A percentile compares a stretch with the other conserved stretches of the same genome.
These are phyloP conservation scores for Carpatolechia fugitivella DNA, from an alignment of 2,888 invertebrate species.

Conservation along the genomic window DNA sequence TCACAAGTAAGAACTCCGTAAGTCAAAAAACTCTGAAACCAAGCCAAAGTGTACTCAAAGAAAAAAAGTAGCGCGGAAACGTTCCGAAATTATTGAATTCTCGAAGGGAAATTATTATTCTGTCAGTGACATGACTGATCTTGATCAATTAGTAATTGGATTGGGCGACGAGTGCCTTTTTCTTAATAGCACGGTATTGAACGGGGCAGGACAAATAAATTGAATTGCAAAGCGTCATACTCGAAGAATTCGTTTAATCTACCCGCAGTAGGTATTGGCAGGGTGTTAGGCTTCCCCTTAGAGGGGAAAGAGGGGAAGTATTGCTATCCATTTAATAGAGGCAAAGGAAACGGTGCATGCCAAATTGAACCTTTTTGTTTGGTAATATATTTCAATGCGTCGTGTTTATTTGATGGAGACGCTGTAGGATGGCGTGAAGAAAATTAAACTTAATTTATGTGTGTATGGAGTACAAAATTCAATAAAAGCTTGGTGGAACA, in stretches of 20 bases:
- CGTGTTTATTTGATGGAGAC: neutral
- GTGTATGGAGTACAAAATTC: neutral
- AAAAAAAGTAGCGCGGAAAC: conserved; percentile 17
- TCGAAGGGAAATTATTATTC: conserved; percentile 40
- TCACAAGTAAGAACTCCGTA: neutral
- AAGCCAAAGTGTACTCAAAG: conserved; percentile 15
- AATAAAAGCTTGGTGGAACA: no score
- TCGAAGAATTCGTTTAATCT: conserved; percentile 51
- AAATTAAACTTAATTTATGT: neutral
- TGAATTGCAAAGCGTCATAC: conserved; percentile 47
- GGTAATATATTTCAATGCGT: neutral
- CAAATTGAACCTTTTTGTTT: neutral
- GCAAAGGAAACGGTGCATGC: neutral
- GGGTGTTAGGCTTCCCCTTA: no score
- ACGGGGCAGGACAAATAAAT: conserved; percentile 31
- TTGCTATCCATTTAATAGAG: neutral
- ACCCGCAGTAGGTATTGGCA: neutral
- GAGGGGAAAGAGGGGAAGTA: no score
- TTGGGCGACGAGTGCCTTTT: conserved; percentile 53
- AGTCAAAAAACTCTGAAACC: neutral
- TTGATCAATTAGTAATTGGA: conserved; percentile 54
- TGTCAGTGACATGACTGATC: conserved; percentile 41
- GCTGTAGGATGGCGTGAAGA: neutral
- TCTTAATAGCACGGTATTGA: conserved; percentile 48
- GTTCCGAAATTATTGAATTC: conserved; percentile 8